Conservation (phyloP, 2,888 invertebrate species). For the Calameuta filiformis region DNA sequence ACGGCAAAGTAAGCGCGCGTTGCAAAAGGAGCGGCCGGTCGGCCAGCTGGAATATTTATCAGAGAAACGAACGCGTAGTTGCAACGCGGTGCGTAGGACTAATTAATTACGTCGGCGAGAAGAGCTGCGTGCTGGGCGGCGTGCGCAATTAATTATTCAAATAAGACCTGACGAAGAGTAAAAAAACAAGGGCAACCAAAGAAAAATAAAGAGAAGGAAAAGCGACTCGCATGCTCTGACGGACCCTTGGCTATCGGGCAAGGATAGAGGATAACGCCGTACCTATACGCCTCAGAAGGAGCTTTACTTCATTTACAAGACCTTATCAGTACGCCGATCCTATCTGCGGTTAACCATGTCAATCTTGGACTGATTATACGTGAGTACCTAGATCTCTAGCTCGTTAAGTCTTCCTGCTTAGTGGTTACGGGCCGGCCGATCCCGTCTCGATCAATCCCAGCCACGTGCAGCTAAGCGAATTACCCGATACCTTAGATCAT, state of each 20-base stretch:
- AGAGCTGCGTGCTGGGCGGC: conserved; percentile 19
- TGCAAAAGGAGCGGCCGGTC: not conserved
- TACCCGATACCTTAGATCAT: not conserved
- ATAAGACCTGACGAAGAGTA: conserved; percentile 23
- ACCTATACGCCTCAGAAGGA: not conserved
- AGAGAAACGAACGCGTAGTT: not conserved
- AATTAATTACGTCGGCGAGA: conserved; percentile 19
- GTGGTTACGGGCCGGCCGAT: not conserved
- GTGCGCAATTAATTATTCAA: conserved; percentile 37
- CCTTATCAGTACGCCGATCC: not conserved
- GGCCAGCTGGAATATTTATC: not conserved
- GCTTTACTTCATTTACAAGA: not conserved
- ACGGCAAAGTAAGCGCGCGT: not conserved
- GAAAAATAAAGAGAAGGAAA: not conserved
- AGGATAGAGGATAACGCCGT: not conserved
- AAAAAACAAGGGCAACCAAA: not conserved
- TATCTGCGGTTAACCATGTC: conserved; percentile 28
- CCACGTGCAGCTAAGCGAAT: not conserved
- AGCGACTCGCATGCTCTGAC: not conserved
- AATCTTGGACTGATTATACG: conserved; percentile 42
- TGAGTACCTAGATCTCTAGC: conserved; percentile 30
- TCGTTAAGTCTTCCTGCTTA: conserved; percentile 2
- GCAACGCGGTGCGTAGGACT: conserved; percentile 8
- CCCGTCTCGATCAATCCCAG: not conserved
- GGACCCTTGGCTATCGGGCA: not conserved